Evolutionary conservation across 2,113 vertebrate species (phyloP).

Genomic region (Oreochromis aureus): DNA sequence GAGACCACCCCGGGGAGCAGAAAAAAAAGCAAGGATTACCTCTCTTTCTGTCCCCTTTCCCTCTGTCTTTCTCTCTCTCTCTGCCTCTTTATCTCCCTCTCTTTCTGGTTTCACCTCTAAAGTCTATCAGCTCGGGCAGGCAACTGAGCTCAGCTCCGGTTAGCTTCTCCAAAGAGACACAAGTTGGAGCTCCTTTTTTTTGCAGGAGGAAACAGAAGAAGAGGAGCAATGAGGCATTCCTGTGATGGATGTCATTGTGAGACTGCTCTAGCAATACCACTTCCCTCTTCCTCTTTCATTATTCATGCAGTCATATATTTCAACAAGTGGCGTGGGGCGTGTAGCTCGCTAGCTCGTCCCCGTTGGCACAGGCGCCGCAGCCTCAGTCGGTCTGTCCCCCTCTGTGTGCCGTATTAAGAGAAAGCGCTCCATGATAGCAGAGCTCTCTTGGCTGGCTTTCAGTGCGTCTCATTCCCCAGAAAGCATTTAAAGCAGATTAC

Average conservation of each 20-base stretch:
- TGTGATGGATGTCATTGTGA: conserved; percentile 58
- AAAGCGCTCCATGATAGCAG: conserved; percentile 41
- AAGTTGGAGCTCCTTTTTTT: neutral
- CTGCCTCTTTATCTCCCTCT: conserved; percentile 23
- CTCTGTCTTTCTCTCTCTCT: conserved; percentile 33
- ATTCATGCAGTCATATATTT: conserved; percentile 60
- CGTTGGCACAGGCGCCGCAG: conserved; percentile 26
- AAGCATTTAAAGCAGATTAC: conserved; percentile 74
- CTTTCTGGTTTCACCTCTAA: conserved; percentile 32
- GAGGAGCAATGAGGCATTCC: conserved; percentile 25
- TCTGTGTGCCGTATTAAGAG: conserved; percentile 40
- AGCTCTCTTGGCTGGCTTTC: conserved; percentile 63
- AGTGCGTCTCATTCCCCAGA: conserved; percentile 64
- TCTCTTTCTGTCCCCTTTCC: conserved; percentile 49
- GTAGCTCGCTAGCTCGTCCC: conserved; percentile 45
- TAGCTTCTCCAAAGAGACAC: conserved; percentile 17
- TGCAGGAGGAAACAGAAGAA: conserved; percentile 17
- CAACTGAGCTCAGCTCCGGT: neutral
- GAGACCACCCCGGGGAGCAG: conserved; percentile 72
- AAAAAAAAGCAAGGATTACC: conserved; percentile 70
- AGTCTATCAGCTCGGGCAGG: conserved; percentile 21
- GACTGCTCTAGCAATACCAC: conserved; percentile 52
- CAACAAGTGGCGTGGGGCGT: conserved; percentile 63
- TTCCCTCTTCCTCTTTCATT: conserved; percentile 56
- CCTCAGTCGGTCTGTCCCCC: conserved; percentile 22